Percentiles rank a stretch among this genome's conserved stretches.
phyloP scores from a whole-genome alignment of 2,888 invertebrate species.

The Lathronympha strigana region DNA sequence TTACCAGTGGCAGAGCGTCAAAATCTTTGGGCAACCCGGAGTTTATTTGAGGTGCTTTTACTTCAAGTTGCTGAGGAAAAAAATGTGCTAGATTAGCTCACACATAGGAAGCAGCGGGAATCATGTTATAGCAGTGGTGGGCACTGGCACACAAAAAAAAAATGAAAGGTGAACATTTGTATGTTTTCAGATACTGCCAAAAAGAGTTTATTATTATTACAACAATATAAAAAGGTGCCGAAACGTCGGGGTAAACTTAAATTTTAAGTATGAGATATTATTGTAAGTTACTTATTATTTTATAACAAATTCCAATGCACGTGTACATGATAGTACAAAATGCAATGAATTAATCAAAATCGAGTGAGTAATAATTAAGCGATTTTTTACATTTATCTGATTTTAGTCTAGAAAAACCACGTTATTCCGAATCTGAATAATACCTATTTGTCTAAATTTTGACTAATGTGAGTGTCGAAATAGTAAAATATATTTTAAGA shows the following conservation, averaged over 20 bases:
- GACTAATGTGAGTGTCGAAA: neutral
- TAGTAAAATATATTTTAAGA: constrained; percentile 30
- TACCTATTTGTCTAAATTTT: neutral
- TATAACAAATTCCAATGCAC: neutral
- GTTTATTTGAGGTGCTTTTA: too few species aligned
- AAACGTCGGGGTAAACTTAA: neutral
- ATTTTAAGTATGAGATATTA: neutral
- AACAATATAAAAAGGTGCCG: neutral
- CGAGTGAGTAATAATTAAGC: neutral
- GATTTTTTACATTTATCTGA: neutral
- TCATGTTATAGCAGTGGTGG: too few species aligned
- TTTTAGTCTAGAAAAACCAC: neutral
- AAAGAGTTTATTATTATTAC: neutral
- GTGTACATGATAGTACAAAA: constrained; percentile 9
- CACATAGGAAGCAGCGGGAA: too few species aligned
- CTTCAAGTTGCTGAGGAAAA: too few species aligned
- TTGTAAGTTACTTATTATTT: neutral
- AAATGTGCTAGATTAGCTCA: too few species aligned
- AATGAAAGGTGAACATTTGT: too few species aligned
- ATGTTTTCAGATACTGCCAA: too few species aligned
- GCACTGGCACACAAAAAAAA: too few species aligned
- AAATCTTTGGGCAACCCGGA: too few species aligned
- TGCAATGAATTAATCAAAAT: neutral
- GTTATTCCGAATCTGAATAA: neutral
- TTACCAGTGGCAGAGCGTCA: too few species aligned